Evolutionary conservation across 1,140 invertebrate species (phyloP).

Genomic region (Saxidomus purpurata): DNA sequence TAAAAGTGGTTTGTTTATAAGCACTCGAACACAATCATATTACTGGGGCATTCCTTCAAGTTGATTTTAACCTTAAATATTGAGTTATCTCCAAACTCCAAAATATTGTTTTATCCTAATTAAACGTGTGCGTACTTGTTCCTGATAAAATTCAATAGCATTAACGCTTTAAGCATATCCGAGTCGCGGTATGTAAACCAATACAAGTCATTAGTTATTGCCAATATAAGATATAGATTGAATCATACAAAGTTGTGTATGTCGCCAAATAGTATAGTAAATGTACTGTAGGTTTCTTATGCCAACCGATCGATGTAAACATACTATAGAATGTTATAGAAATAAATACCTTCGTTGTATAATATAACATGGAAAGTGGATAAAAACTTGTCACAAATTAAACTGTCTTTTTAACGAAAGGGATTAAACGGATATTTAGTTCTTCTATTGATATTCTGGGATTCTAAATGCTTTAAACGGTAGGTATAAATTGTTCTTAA

Average conservation of each 20-base stretch:
- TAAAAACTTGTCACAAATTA: slow-evolving; percentile 13
- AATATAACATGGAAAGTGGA: slow-evolving; percentile 6
- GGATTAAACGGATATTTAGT: slow-evolving; percentile 12
- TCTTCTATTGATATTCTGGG: slow-evolving; percentile 5
- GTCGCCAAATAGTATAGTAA: not conserved
- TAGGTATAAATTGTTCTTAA: not conserved
- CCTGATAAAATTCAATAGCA: slow-evolving; percentile 25
- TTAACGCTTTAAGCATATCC: slow-evolving; percentile 2
- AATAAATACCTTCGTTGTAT: not conserved
- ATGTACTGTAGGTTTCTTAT: slow-evolving; percentile 48
- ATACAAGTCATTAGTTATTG: slow-evolving; percentile 36
- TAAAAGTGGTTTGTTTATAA: no score
- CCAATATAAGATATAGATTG: slow-evolving; percentile 17
- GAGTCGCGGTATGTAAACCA: slow-evolving; percentile 22
- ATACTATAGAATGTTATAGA: not conserved
- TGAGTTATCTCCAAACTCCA: not conserved
- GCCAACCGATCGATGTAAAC: slow-evolving; percentile 45
- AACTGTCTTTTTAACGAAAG: slow-evolving; percentile 8
- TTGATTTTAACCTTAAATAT: not conserved
- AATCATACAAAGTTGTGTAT: slow-evolving; percentile 10
- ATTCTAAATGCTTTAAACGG: not conserved
- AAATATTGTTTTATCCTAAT: slow-evolving; percentile 27
- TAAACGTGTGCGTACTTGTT: slow-evolving; percentile 2
- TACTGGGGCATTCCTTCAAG: not conserved
- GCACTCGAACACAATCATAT: no score